Evolutionary conservation across 2,888 invertebrate species (phyloP).

Genomic region (Trypoxylon attenuatum): DNA sequence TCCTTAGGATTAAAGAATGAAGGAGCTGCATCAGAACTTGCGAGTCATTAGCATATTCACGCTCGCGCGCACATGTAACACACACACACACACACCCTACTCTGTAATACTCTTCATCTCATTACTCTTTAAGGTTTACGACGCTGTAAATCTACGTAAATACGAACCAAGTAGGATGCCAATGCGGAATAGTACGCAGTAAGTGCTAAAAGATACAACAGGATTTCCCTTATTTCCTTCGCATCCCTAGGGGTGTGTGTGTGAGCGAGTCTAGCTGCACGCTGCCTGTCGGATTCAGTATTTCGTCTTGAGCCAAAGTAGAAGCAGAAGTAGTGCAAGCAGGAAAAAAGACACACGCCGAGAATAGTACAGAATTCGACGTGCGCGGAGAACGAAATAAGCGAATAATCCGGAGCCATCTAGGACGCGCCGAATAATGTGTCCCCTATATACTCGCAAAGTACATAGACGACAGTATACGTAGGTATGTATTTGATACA

Average conservation of each 20-base stretch:
- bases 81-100: background rate
- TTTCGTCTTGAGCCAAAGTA: slow-evolving; percentile 20
- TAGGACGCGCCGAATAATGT: slow-evolving; percentile 29
- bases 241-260: slow-evolving; percentile 30
- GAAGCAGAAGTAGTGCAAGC: too few species aligned
- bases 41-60: background rate
- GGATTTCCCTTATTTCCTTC: slow-evolving; percentile 35
- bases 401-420: slow-evolving; percentile 48
- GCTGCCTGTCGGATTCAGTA: slow-evolving; percentile 25
- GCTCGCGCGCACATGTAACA: background rate
- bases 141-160: slow-evolving; percentile 7
- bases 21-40: background rate
- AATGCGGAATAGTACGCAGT: background rate
- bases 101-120: background rate
- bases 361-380: slow-evolving; percentile 56
- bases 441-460: too few species aligned
- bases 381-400: slow-evolving; percentile 67
- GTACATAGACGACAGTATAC: background rate
- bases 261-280: slow-evolving; percentile 16
- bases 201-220: slow-evolving; percentile 31
- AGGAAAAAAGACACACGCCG: slow-evolving; percentile 40
- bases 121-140: slow-evolving; percentile 1
- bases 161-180: background rate
- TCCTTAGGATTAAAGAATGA: background rate
- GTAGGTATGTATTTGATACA: slow-evolving; percentile 4